A percentile compares a stretch with the other conserved stretches of the same genome.
Conservation (phyloP, 2,113 vertebrate species). For the Lagopus muta region DNA sequence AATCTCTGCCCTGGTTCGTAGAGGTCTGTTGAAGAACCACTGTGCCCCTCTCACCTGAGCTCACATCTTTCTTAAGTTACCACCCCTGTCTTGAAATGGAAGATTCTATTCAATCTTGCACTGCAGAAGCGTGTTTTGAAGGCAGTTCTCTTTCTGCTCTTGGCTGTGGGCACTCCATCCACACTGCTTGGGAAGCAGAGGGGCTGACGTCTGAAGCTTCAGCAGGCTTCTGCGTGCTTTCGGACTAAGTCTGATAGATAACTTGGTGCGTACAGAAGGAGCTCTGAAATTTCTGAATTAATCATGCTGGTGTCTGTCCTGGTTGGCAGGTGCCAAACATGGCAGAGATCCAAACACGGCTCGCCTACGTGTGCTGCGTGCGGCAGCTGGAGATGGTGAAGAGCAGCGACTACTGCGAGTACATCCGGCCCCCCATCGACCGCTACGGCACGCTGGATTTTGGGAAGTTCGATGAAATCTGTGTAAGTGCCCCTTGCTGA, state of each 20-base stretch:
- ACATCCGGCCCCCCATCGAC: constrained; percentile 91
- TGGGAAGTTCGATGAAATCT: constrained; percentile 92
- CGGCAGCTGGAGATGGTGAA: constrained; percentile 91
- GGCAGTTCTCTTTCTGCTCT: background rate
- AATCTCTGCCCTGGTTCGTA: background rate
- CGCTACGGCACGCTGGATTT: constrained; percentile 92
- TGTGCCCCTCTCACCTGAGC: background rate
- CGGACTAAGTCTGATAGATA: background rate
- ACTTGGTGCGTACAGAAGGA: background rate
- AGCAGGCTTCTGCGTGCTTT: accelerated
- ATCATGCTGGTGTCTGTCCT: background rate
- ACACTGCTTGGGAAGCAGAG: background rate
- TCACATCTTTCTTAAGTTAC: background rate
- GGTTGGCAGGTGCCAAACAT: constrained; percentile 89
- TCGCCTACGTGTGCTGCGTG: constrained; percentile 95
- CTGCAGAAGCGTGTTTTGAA: background rate
- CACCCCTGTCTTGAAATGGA: accelerated
- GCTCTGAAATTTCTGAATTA: background rate
- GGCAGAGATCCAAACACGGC: constrained; percentile 94
- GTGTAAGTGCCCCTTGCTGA: constrained; percentile 80
- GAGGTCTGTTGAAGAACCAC: background rate
- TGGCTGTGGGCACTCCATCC: background rate
- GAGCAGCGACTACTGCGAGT: constrained; percentile 93
- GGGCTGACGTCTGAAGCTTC: background rate
- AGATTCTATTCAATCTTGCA: accelerated